Conservation (phyloP, 37 sponge, comb jelly and placozoan species). For the Cliona cf. orientalis region DNA sequence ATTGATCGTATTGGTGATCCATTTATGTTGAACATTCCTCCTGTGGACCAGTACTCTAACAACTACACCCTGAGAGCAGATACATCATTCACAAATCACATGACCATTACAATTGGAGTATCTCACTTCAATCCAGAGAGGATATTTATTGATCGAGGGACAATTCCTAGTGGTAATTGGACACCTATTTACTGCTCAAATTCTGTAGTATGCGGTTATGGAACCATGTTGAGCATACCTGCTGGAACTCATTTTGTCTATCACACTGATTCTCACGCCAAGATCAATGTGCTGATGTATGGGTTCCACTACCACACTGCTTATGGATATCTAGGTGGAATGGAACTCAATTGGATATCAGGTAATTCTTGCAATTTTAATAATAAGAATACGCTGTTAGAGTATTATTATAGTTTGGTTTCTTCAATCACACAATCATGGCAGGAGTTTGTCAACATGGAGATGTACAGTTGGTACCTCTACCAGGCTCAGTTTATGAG, state of each 20-base stretch:
- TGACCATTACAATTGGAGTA: slow-evolving; percentile 19
- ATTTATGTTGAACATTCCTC: slow-evolving; percentile 51
- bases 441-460: slow-evolving; percentile 32
- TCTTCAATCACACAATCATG: not conserved
- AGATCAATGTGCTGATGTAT: slow-evolving; percentile 14
- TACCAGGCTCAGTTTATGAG: not conserved
- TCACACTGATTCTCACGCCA: slow-evolving; percentile 25
- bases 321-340: slow-evolving; percentile 43
- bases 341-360: slow-evolving; percentile 34
- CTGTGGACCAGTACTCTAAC: slow-evolving; percentile 38
- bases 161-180: not conserved
- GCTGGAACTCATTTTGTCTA: slow-evolving; percentile 10
- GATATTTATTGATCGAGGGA: slow-evolving; percentile 1
- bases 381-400: not conserved
- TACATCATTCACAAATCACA: not conserved
- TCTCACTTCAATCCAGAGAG: not conserved
- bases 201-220: slow-evolving; percentile 17
- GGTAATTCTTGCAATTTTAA: not conserved
- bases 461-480: not conserved
- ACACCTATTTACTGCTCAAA: slow-evolving; percentile 13
- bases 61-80: slow-evolving; percentile 8
- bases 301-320: slow-evolving; percentile 31
- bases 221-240: not conserved
- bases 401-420: not conserved
- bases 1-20: slow-evolving; percentile 48